Evolutionary conservation across 2,888 invertebrate species (phyloP).

Genomic region (Cactoblastis cactorum): DNA sequence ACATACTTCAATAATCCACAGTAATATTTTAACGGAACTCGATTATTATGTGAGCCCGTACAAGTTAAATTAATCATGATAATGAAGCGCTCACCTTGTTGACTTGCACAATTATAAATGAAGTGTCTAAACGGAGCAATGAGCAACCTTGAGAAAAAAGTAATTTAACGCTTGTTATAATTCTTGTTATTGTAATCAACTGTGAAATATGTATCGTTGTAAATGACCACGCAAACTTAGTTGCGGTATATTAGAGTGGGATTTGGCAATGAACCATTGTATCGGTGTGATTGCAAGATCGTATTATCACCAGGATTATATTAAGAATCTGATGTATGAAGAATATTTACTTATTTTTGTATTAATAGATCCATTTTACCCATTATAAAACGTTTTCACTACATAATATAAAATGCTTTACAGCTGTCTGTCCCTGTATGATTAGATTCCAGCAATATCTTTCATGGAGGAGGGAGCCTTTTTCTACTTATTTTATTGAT

Average conservation of each 20-base stretch:
- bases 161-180: neutral
- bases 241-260: neutral
- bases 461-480: too few species aligned
- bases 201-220: constrained; percentile 2
- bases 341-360: too few species aligned
- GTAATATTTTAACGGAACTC: neutral
- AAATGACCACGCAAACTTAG: neutral
- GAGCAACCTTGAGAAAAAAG: constrained; percentile 4
- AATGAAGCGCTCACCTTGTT: constrained; percentile 1
- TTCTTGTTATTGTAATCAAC: neutral
- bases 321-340: too few species aligned
- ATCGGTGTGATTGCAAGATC: neutral
- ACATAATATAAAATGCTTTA: too few species aligned
- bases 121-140: neutral
- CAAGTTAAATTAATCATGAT: neutral
- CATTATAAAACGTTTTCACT: too few species aligned
- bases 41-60: neutral
- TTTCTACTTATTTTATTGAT: too few species aligned
- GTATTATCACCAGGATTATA: too few species aligned
- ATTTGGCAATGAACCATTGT: neutral
- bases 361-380: too few species aligned
- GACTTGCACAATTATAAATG: constrained; percentile 4
- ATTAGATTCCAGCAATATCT: too few species aligned
- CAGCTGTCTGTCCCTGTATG: too few species aligned
- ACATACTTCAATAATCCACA: neutral